Evolutionary conservation across 2,888 invertebrate genomes (phyloP).

Genomic region (Pinctada fucata): DNA sequence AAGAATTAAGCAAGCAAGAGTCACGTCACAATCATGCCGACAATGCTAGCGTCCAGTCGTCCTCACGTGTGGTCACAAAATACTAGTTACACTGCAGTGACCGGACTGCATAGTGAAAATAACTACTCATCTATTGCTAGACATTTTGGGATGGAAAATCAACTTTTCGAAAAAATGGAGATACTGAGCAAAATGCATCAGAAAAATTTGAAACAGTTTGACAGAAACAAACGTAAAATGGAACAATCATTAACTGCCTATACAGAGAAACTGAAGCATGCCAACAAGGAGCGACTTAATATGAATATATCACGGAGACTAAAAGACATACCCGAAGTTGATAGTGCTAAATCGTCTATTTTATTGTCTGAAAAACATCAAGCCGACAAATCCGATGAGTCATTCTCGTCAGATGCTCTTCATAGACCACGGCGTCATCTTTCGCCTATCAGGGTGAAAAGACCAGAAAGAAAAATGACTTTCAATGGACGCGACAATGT

Average conservation of each 20-base stretch:
- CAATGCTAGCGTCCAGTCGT: not conserved
- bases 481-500: not conserved
- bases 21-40: not conserved
- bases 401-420: not conserved
- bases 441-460: not conserved
- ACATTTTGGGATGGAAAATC: constrained; percentile 8
- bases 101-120: constrained; percentile 21
- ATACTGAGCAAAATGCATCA: constrained; percentile 5
- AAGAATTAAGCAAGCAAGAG: not conserved
- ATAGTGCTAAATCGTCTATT: not conserved
- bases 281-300: not conserved
- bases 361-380: not conserved
- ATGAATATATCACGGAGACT: not conserved
- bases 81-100: constrained; percentile 7
- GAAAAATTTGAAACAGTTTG: constrained; percentile 8
- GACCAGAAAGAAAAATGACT: not conserved
- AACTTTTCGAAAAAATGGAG: not conserved
- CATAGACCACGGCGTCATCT: not conserved
- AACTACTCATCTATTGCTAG: constrained; percentile 3
- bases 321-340: not conserved
- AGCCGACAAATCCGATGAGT: not conserved
- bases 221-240: not conserved
- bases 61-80: constrained; percentile 6
- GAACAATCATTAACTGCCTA: constrained; percentile 15
- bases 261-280: constrained; percentile 9